Base-by-base conservation (phyloP, 2,797 vertebrate genomes). In the Argyrosomus regius region DNA sequence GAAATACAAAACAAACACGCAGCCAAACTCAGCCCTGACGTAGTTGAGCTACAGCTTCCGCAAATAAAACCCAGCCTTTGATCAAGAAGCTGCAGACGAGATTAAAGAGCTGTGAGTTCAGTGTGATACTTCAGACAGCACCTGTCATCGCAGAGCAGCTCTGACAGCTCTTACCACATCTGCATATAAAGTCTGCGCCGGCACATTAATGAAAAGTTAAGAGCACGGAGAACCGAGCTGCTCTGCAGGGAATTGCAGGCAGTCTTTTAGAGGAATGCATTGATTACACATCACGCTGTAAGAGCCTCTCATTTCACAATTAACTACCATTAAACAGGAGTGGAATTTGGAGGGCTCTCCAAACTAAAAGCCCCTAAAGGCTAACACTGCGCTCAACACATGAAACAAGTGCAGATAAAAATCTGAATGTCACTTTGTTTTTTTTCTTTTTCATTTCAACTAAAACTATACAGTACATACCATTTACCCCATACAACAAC, bases 231-330 rank as follows among this genome's bases (percentile, higher is more conserved):
- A 49, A 26, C 1, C 49, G 9, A 1, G 20, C 22, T 17, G 31
- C 39, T 53, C 24, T 8, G 59, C 6, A 41, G 58, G 14, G 46
- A 64, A 62, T 20, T 45, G 49, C 62, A 20, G 18, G 1, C 22
- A 31, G 26, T 43, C 10, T 69, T 69, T 48, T 3, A 62, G 64
- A 54, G 59, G 63, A 80, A 63, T 18, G 18, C 24, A 61, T 46
- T n/a, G 60, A 66, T 62, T 77, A 61, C 65, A 20, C 68, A 69
- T 67, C 26, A 35, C 1, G 1, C n/a, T 4, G 22, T 43, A 14
- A 73, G 28, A 76, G 70, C 53, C 53, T 66, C 22, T 66, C 62
- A 48, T 81, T 72, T 74, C 52, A 58, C 53, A 60, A 59, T 78
- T 64, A 75, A 48, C 20, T n/a, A 16, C 41, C 22, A 63, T 77